Conservation (phyloP, 2,113 vertebrate species). For the Apodemus speciosus region DNA sequence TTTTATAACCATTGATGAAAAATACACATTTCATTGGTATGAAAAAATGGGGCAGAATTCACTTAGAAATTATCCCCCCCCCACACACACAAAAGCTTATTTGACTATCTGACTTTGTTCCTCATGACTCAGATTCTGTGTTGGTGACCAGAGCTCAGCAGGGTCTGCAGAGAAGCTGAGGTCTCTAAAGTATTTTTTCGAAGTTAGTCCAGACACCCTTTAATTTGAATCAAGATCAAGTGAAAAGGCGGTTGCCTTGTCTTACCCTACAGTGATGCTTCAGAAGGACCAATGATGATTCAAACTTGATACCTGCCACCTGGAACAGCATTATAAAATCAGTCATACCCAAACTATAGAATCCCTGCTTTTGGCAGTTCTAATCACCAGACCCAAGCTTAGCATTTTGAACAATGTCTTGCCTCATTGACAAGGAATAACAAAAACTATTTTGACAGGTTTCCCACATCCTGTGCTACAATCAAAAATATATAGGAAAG, state of each 20-base stretch:
- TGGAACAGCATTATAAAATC: background rate
- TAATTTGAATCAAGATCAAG: background rate
- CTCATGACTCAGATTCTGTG: background rate
- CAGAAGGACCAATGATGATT: background rate
- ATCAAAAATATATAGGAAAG: slow-evolving; percentile 26
- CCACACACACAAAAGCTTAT: background rate
- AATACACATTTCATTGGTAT: background rate
- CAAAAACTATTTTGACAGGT: background rate
- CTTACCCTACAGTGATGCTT: background rate
- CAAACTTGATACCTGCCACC: background rate
- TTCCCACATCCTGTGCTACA: slow-evolving; percentile 7
- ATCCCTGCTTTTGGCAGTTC: background rate
- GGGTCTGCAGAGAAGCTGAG: background rate
- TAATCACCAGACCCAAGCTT: slow-evolving; percentile 11
- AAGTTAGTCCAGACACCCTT: background rate
- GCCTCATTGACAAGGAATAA: slow-evolving; percentile 7
- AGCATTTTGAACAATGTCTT: background rate
- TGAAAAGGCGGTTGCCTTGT: background rate
- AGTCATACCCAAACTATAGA: background rate
- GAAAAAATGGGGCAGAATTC: slow-evolving; percentile 14
- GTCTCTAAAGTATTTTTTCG: no score
- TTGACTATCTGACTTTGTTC: background rate
- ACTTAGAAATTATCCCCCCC: background rate
- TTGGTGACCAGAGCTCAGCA: background rate
- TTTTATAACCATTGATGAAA: background rate